Evolutionary conservation across 2,797 vertebrate genomes (phyloP), one percentile per base, ranked within the genome.

Genomic region (Phalanger gymnotis): DNA sequence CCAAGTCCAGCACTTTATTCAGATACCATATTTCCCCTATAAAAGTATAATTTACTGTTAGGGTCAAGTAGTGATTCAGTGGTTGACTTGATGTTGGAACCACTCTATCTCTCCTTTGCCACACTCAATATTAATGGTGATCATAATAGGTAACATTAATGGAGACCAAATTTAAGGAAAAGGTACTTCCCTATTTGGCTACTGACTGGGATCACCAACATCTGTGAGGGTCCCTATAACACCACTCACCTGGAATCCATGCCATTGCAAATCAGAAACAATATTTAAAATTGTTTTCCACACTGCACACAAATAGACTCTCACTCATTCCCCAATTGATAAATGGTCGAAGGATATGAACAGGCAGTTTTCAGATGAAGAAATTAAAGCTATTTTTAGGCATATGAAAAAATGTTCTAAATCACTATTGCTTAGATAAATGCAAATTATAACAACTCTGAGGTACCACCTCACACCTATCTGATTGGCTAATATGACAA

Each of bases 201-300:
- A 54, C 11, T 93, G 27, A 51, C 66, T 81, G 66, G 0, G 19
- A 13, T 57, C 87, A 6, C 90, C 30, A 13, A 54, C n/a, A 91
- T 54, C 57, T 52, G 0, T 12, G 56, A 95, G 66, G n/a, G 34
- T 31, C 53, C 81, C 5, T 28, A 0, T 91, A 92, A 92, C 91
- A 92, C 28, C 28, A 9, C 5, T 94, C 57, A 90, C n/a, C 91
- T 90, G 40, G 53, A 96, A 94, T 56, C 47, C 57, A 56, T 89
- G 16, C 28, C 40, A 95, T 91, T 92, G 51, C 27, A 92, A 54
- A 66, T 53, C 16, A 93, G 89, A 95, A 94, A 54, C 40, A 56
- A 31, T 25, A 66, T 81, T 96, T 93, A 92, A 94, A 97, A 92
- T 51, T 54, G 30, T 2, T 96, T 53, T 52, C 54, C 13, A 2